These are phyloP conservation scores for Tenthredo scrophulariae DNA, from an alignment of 2,888 invertebrate genomes.

Conservation along the genomic window DNA sequence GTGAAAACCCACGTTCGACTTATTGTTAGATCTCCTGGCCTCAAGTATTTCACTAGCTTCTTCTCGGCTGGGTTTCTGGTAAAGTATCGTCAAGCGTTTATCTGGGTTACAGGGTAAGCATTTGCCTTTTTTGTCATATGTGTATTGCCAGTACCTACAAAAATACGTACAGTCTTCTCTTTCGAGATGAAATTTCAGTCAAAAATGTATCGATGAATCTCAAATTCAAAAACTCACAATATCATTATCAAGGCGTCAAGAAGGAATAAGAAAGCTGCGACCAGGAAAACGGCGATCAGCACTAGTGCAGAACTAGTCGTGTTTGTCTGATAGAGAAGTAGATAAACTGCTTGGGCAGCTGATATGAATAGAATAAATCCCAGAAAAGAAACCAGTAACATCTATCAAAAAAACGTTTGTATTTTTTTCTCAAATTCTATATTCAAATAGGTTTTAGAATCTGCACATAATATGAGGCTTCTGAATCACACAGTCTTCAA, in stretches of 20 bases:
- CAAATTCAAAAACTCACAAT: constrained; percentile 62
- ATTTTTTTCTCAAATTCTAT: not conserved
- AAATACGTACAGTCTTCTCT: not conserved
- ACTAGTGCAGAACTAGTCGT: constrained; percentile 59
- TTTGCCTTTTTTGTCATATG: not conserved
- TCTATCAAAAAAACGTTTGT: constrained; percentile 61
- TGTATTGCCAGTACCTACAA: constrained; percentile 32
- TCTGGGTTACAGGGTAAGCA: constrained; percentile 2
- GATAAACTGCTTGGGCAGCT: constrained; percentile 60
- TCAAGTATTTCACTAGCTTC: not conserved
- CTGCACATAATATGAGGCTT: not conserved
- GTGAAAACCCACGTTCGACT: not conserved
- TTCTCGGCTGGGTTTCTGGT: not conserved
- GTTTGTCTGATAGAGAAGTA: not conserved
- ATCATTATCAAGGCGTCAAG: constrained; percentile 65
- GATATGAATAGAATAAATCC: constrained; percentile 67
- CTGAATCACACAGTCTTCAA: not conserved
- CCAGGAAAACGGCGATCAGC: constrained; percentile 61
- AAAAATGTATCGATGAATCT: not conserved
- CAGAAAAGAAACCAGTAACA: constrained; percentile 67
- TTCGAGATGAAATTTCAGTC: no score
- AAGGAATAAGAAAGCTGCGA: constrained; percentile 65
- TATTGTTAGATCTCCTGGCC: not conserved
- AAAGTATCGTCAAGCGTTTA: not conserved
- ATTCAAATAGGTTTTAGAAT: not conserved